Evolutionary conservation across 1,140 invertebrate genomes (phyloP), one percentile per base, ranked within the genome.

Genomic region (Drosophila littoralis): DNA sequence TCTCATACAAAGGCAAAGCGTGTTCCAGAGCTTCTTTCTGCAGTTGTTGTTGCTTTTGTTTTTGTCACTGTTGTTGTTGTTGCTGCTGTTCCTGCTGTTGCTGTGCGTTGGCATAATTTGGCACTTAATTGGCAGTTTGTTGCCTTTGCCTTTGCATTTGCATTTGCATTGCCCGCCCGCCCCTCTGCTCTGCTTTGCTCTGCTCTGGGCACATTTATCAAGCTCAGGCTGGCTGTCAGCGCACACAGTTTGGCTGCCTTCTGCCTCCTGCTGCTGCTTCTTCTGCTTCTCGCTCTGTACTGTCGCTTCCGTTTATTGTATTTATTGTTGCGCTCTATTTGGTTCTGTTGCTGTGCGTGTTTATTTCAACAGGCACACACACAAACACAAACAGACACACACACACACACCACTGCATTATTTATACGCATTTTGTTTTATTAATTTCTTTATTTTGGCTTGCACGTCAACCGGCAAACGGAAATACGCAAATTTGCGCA

Each of bases 41-140:
- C 57, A 77, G 45, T 76, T 43, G 42, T 71, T 65, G 57, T 17
- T 36, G 36, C 6, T 55, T 22, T 35, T 63, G 42, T n/a, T 36
- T 13, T 40, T 48, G 58, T 59, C 79, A 33, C 71, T 50, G 48
- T 69, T 60, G 45, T 13, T 57, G 36, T n/a, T 54, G 22, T 35
- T 61, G 17, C 7, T 60, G 33, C 43, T 58, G 58, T 63, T 78
- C 38, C 2, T 32, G 58, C n/a, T 36, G 36, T 22, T 63, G 48
- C 13, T 46, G 55, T 64, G 40, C 46, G 71, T 55, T 66, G 81
- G 75, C 82, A 88, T 86, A 85, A 85, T 85, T 79, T 85, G 83
- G 79, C 82, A 88, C 76, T 86, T 86, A 86, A 86, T 86, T 86
- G 83, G 83, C 82, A 79, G 77, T 69, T 69, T 52, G 71, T 57